phyloP scores from a whole-genome alignment of 2,888 invertebrate genomes.

The Biston stratarius region DNA sequence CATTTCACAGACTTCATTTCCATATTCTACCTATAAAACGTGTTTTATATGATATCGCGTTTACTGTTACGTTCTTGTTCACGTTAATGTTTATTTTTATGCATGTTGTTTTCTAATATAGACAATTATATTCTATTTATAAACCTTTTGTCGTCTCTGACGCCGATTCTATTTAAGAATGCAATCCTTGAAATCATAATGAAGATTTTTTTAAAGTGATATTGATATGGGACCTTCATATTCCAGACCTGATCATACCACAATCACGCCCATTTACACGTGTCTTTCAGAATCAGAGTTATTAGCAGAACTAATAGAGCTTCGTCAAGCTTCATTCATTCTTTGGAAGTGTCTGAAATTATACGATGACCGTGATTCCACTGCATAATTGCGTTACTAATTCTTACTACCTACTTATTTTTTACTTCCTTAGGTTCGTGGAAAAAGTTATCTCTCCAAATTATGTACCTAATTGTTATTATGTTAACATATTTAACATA shows the following conservation, averaged over 20 bases:
- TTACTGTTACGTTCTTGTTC: no score
- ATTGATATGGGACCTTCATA: constrained; percentile 36
- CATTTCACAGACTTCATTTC: no score
- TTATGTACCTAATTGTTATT: not conserved
- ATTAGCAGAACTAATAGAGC: constrained; percentile 5
- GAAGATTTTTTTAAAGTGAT: constrained; percentile 38
- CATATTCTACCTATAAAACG: no score
- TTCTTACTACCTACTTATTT: not conserved
- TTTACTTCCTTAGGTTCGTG: not conserved
- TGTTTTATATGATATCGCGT: no score
- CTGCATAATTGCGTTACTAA: not conserved
- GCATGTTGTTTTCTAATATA: not conserved
- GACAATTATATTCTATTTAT: not conserved
- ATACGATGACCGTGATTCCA: not conserved
- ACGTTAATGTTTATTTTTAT: not conserved
- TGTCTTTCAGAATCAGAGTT: constrained; percentile 28
- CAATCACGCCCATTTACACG: constrained; percentile 36
- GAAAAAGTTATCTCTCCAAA: not conserved
- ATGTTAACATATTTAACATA: not conserved
- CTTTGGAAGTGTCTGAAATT: not conserved
- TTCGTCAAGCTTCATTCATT: constrained; percentile 2
- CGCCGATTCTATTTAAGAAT: constrained; percentile 27
- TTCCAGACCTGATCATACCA: constrained; percentile 32
- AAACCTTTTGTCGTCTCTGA: constrained; percentile 9
- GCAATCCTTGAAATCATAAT: constrained; percentile 21